phyloP scores from a whole-genome alignment of 2,888 invertebrate species.

The Amiota minor region DNA sequence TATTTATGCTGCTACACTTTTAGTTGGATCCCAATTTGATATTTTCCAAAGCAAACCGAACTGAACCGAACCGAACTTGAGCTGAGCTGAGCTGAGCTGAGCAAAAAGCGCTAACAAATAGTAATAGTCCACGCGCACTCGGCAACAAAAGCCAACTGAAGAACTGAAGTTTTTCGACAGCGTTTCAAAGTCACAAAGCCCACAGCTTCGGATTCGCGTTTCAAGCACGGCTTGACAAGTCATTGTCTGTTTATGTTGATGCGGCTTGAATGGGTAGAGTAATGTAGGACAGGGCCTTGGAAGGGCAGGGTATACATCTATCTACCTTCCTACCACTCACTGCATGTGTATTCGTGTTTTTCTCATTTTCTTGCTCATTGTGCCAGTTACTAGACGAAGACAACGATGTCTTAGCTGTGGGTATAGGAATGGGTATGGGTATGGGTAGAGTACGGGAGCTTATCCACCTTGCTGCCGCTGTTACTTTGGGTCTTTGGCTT shows the following conservation, averaged over 20 bases:
- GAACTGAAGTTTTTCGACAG: slow-evolving; percentile 36
- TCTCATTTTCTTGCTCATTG: slow-evolving; percentile 35
- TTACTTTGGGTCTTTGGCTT: slow-evolving; percentile 7
- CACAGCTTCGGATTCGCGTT: not conserved
- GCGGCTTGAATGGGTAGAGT: not conserved
- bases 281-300: slow-evolving; percentile 2
- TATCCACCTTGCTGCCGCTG: slow-evolving; percentile 1
- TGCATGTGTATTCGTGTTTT: not conserved
- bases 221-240: slow-evolving; percentile 46
- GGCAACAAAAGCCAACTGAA: slow-evolving; percentile 23
- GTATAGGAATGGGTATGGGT: too few species aligned
- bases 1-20: slow-evolving; percentile 37
- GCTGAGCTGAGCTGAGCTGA: too few species aligned
- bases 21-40: not conserved
- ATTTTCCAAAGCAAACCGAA: not conserved
- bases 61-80: too few species aligned
- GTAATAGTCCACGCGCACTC: slow-evolving; percentile 3
- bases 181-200: slow-evolving; percentile 51
- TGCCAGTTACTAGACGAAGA: slow-evolving; percentile 15
- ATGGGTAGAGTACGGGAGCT: not conserved
- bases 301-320: not conserved
- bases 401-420: not conserved
- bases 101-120: too few species aligned
- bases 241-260: slow-evolving; percentile 51
- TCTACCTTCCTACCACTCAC: not conserved